Evolutionary conservation across 2,888 invertebrate species (phyloP), one percentile per base, ranked within the genome.

Genomic region (Hypomecis atomaria): DNA sequence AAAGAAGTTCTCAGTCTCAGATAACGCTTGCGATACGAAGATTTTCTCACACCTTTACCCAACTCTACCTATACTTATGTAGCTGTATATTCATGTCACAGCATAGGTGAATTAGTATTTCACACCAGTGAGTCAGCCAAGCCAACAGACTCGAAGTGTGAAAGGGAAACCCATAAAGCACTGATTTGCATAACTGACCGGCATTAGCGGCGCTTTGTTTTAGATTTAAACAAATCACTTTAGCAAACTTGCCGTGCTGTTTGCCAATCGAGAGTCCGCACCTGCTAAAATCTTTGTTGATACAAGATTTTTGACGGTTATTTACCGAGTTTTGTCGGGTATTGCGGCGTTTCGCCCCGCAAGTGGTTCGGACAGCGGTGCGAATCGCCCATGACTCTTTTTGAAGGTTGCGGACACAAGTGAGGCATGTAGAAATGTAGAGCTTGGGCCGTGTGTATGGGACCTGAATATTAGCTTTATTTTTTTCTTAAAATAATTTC

Each of bases 161-260:
- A 71, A 72, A 72, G 68, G 74, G 72, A 74, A 74, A 72, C 54
- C 67, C 66, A 65, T 71, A 69, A 66, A 62, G n/a, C 48, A 55
- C 60, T 62, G 42, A 71, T 74, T 72, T 70, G 62, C 71, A 71
- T 71, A 71, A 58, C 56, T 49, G 68, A 70, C 67, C 67, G 67
- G 58, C 57, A 62, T 68, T 67, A 55, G 58, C 49, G 56, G 47
- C 13, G 60, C 70, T 62, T 69, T 71, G 69, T 70, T 70, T 52
- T 71, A 66, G 69, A 70, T 65, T 62, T 55, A 63, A 63, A 68
- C 67, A 68, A 71, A 71, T 72, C 69, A 64, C 65, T 62, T 59
- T 10, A 56, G 60, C 48, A 71, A 71, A 72, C 65, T 68, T 52
- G 54, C 34, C 52, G 53, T 59, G 59, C 38, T 53, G 59, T 54